These are phyloP conservation scores for cattle (Bos taurus) DNA, from an alignment of 2,113 vertebrate genomes.

Conservation along the genomic window DNA sequence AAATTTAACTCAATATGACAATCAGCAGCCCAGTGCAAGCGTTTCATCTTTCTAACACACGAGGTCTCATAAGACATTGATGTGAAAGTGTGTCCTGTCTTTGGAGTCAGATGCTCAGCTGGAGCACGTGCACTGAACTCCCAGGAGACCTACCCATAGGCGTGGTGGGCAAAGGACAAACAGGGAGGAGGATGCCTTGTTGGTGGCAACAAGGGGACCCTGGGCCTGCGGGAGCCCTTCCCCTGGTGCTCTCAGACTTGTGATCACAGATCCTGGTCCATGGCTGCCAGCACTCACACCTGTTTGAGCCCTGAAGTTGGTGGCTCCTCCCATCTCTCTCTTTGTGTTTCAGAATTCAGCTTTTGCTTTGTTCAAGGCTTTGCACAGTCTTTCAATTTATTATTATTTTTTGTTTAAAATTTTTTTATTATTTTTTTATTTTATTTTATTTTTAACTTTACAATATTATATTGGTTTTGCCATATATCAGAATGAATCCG, in stretches of 20 bases:
- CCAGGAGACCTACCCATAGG: accelerated
- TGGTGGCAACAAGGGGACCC: accelerated
- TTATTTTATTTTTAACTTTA: no score
- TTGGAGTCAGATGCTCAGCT: not conserved
- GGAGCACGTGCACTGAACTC: not conserved
- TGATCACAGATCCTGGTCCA: not conserved
- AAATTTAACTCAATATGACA: constrained; percentile 48
- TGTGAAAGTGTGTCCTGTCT: not conserved
- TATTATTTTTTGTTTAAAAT: not conserved
- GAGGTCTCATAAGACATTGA: not conserved
- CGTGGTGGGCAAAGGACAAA: not conserved
- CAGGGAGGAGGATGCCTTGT: not conserved
- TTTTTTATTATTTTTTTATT: no score
- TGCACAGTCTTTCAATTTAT: not conserved
- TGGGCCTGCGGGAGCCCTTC: accelerated
- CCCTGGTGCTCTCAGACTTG: not conserved
- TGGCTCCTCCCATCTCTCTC: not conserved
- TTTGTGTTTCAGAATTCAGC: not conserved
- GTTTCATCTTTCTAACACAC: not conserved
- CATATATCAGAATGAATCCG: no score
- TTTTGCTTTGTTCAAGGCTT: not conserved
- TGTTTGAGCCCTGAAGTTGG: not conserved
- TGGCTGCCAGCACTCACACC: not conserved
- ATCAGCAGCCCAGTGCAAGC: not conserved
- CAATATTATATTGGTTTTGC: no score